phyloP scores from a whole-genome alignment of 2,888 invertebrate species.

The Ormyrus thymus region DNA sequence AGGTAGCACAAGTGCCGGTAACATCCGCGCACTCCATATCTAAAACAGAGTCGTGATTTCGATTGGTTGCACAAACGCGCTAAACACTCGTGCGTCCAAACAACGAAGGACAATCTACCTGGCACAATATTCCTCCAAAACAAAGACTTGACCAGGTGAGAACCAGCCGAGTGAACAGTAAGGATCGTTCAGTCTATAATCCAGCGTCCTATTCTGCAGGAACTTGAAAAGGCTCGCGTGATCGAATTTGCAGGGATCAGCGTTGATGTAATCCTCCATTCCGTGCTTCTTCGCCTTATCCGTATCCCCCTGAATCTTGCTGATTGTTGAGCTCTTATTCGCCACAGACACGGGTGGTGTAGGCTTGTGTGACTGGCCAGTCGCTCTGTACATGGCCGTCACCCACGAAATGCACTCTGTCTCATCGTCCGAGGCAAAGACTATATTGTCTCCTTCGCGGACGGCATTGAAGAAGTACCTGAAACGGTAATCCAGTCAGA shows the following conservation, averaged over 20 bases:
- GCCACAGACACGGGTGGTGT: constrained; percentile 92
- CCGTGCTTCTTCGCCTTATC: constrained; percentile 98
- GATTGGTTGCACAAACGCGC: not conserved
- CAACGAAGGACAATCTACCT: constrained; percentile 70
- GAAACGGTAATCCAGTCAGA: not conserved
- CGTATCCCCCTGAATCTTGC: constrained; percentile 94
- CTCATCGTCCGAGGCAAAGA: constrained; percentile 97
- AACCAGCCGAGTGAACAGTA: constrained; percentile 99
- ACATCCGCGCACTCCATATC: constrained; percentile 97
- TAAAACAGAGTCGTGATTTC: constrained; percentile 52
- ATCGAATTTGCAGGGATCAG: constrained; percentile 98
- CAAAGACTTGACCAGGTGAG: constrained; percentile 99
- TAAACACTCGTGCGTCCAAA: not conserved
- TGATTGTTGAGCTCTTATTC: constrained; percentile 90
- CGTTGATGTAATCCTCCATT: constrained; percentile 99
- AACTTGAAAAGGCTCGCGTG: constrained; percentile 94
- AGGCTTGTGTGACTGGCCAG: constrained; percentile 99
- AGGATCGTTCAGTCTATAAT: constrained; percentile 97
- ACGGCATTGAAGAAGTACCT: constrained; percentile 99
- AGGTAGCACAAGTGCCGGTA: constrained; percentile 97
- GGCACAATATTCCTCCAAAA: constrained; percentile 98
- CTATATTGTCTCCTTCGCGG: constrained; percentile 97
- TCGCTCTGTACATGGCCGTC: constrained; percentile 99
- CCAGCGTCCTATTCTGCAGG: constrained; percentile 93
- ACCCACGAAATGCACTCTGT: constrained; percentile 99